A percentile compares a stretch with the other conserved stretches of the same genome.
phyloP scores from a whole-genome alignment of 2,797 vertebrate genomes.

The Pristis pectinata region DNA sequence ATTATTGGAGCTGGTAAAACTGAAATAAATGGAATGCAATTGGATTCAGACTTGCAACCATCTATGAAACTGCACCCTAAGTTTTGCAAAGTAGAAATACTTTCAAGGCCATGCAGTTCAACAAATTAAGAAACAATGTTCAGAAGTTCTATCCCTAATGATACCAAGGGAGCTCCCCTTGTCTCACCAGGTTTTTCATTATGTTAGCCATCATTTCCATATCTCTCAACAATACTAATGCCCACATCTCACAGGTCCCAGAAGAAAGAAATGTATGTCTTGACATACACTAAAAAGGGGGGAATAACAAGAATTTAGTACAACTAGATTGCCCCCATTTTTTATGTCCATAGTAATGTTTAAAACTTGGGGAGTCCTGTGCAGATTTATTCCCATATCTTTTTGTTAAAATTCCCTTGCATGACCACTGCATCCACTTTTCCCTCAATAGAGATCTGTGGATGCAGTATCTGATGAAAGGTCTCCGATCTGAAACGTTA shows the following conservation, averaged over 20 bases:
- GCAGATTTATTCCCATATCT: neutral
- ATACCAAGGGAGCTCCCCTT: neutral
- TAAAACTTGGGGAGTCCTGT: neutral
- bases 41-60: neutral
- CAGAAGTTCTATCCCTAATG: neutral
- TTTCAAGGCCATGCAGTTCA: neutral
- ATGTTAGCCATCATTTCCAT: neutral
- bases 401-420: neutral
- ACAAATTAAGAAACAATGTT: neutral
- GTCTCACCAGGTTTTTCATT: neutral
- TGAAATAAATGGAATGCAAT: neutral
- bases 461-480: too few relatives aligned
- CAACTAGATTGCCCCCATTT: neutral
- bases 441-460: neutral
- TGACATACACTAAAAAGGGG: too few relatives aligned
- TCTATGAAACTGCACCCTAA: neutral
- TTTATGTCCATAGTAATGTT: neutral
- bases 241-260: neutral
- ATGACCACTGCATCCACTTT: neutral
- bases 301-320: too few relatives aligned
- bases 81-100: neutral
- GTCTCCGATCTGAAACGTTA: too few relatives aligned
- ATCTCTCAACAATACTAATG: neutral
- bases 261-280: too few relatives aligned
- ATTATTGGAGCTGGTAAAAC: neutral